A percentile compares a stretch with the other conserved stretches of the same genome.
phyloP scores from a whole-genome alignment of 2,797 vertebrate genomes.

The Coregonus suidteri region DNA sequence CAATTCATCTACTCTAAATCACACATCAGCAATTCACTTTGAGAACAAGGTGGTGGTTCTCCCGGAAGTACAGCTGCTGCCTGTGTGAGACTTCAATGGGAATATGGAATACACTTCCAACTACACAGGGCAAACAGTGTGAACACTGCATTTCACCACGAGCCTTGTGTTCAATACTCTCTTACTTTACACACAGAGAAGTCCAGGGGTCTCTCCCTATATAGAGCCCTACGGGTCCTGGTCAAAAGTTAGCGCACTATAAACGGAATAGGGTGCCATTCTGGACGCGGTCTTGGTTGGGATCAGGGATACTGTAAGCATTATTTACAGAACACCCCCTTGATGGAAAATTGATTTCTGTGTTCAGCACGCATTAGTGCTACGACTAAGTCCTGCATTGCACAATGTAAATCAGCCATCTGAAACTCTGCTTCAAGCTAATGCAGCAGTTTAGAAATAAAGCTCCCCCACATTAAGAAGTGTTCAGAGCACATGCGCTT shows the following conservation, averaged over 20 bases:
- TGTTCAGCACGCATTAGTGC: conserved; percentile 66
- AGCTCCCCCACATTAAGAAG: not conserved
- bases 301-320: conserved; percentile 56
- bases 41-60: conserved; percentile 20
- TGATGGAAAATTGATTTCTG: conserved; percentile 73
- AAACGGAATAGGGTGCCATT: not conserved
- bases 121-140: conserved; percentile 23
- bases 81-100: conserved; percentile 25
- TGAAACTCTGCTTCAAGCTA: conserved; percentile 46
- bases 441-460: conserved; percentile 51
- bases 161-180: conserved; percentile 22
- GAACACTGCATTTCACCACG: conserved; percentile 26
- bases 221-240: not conserved
- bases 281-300: conserved; percentile 33
- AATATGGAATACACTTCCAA: conserved; percentile 36
- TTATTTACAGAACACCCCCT: conserved; percentile 62
- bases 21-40: conserved; percentile 49
- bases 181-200: conserved; percentile 40
- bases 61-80: conserved; percentile 5
- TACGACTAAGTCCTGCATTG: conserved; percentile 62
- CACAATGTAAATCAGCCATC: conserved; percentile 67
- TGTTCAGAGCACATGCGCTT: not conserved
- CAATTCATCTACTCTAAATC: not conserved
- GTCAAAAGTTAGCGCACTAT: too few relatives aligned
- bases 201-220: not conserved